These are phyloP conservation scores for Hyperoplus immaculatus DNA, from an alignment of 2,797 vertebrate species.

Conservation along the genomic window DNA sequence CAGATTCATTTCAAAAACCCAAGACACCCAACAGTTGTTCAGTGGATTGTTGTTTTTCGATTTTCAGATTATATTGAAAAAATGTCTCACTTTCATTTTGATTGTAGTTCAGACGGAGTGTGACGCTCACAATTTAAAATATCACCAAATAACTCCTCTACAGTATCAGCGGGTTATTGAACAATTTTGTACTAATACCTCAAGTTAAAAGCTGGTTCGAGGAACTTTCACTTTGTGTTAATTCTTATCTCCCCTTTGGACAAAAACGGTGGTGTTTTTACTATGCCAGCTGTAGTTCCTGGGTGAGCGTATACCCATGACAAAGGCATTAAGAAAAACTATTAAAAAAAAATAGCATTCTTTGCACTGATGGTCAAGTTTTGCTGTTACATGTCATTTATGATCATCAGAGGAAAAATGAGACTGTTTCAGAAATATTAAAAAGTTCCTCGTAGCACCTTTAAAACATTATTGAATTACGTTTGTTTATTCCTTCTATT, in stretches of 20 bases:
- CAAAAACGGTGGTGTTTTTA: no score
- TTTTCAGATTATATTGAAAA: not conserved
- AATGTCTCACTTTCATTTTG: not conserved
- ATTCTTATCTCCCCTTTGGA: no score
- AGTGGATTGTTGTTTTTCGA: not conserved
- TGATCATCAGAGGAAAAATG: no score
- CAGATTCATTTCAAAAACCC: slow-evolving; percentile 31
- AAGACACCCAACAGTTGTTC: slow-evolving; percentile 13
- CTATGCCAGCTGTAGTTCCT: no score
- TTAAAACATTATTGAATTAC: not conserved
- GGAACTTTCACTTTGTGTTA: no score
- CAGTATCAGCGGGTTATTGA: not conserved
- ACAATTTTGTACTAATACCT: not conserved
- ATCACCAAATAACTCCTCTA: not conserved
- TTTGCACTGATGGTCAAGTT: no score
- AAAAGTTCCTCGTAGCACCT: no score
- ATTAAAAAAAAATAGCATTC: no score
- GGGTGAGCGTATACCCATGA: no score
- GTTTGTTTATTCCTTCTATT: slow-evolving; percentile 5
- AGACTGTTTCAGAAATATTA: no score
- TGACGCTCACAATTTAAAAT: not conserved
- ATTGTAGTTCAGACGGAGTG: slow-evolving; percentile 8
- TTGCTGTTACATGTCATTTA: no score
- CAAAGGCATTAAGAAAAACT: no score
- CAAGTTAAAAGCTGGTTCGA: not conserved